Base-by-base conservation (phyloP, 2,888 invertebrate species). In the Laothoe populi region DNA sequence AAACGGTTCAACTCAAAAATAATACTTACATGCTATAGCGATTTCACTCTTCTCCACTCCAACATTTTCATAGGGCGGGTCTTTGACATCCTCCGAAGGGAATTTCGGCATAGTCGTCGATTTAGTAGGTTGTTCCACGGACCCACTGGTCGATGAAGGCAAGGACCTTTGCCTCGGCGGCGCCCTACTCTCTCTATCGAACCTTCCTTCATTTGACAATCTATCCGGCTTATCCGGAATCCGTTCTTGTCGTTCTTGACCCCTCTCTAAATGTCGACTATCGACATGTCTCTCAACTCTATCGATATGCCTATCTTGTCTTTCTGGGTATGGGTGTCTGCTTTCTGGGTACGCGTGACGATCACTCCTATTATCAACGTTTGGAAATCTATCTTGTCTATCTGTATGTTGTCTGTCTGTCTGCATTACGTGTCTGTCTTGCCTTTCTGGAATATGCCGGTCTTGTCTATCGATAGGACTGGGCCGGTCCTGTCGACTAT, bases 31-130 rank as follows among this genome's bases (percentile, higher is more conserved):
- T 65, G 82, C 85, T 65, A 88, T 79, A 58, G 90, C 84, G 63
- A 87, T 69, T 63, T 90, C 90, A 63, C 89, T 88, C 61, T 84
- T 86, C 64, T 90, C 91, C 0, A 84, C 83, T 0, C 81, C 81
- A 0, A 92, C 86, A 70, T 92, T 92, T 61, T 92, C 92, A 62
- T 92, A 92, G 1, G 90, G 88, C 0, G 91, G 86, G 45, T 91
- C 90, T 63, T 86, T 90, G 0, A 70, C 65, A 5, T 91, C 91
- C 49, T 90, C 90, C 0, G 90, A 88, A 0, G 93, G 93, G 60
- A 94, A 94, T 66, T 94, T 94, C 0, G 94, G 94, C 82, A 94
- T 94, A 0, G 94, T 94, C 3, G 87, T 94, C 0, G 94, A 94
- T 61, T 94, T 94, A 0, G 94, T 91, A 0, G 93, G 93, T 46